Evolutionary conservation across 2,888 invertebrate species (phyloP), one percentile per base, ranked within the genome.

Genomic region (Smittia aterrima): DNA sequence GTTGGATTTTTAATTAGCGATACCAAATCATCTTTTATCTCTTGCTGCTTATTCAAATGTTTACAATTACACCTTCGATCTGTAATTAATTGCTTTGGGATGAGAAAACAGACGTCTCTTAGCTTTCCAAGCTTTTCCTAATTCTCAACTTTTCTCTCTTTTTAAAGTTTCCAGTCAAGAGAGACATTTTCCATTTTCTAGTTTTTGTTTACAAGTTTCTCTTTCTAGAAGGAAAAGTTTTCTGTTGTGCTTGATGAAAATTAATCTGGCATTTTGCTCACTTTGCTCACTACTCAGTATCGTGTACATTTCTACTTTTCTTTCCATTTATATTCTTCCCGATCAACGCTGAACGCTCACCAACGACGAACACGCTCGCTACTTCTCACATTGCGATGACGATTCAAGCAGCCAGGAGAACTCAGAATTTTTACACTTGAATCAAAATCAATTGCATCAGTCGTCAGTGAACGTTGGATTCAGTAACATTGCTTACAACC

Each of bases 391-490:
- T 6, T 22, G 58, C n/a, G n/a, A 22, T 58, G n/a, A 58, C 18
- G n/a, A 47, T 18, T 9, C 11, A 22, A 58, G 54, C 74, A 75
- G 75, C 71, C 75, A 75, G 74, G 75, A 75, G 68, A 75, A 75
- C 58, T 75, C 75, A 47, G 75, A 75, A 68, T 74, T 75, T 75
- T 66, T 74, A 70, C 75, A 75, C 66, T 75, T 74, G 74, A 75
- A 75, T 75, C 75, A 75, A 75, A 75, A 74, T 75, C 75, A 75
- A 74, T 66, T 75, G 74, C 75, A 75, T 66, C 75, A 75, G 74
- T 75, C 75, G 62, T 75, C 75, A 38, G 75, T 75, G 66, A 75
- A 74, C 70, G 75, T 75, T 71, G 75, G 75, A 53, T 75, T 25
- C 66, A 75, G 74, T 74, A 75, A 75, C 74, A 75, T 75, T 74